These are phyloP conservation scores for Pachyuromys duprasi DNA, from an alignment of 2,797 vertebrate species.

Conservation along the genomic window DNA sequence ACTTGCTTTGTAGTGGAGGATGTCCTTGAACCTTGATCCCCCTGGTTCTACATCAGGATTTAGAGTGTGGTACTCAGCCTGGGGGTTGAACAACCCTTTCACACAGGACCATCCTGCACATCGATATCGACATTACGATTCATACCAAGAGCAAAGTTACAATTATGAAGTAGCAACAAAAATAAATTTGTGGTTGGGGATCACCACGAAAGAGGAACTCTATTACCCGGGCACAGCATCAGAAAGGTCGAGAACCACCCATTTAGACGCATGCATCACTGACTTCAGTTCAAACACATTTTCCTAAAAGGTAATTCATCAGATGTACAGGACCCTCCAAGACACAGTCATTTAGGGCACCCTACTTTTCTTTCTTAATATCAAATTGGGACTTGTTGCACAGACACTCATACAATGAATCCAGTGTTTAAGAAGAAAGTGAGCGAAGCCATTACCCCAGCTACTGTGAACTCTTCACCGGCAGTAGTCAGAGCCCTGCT, in stretches of 20 bases:
- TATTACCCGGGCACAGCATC: not conserved
- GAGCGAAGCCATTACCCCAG: not conserved
- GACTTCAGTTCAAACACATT: not conserved
- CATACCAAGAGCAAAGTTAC: not conserved
- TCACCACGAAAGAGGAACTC: not conserved
- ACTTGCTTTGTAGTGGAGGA: not conserved
- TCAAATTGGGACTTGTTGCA: not conserved
- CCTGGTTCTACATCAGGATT: not conserved
- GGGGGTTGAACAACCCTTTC: not conserved
- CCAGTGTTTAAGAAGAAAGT: not conserved
- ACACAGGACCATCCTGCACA: not conserved
- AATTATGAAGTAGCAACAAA: not conserved
- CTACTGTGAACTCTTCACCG: not conserved
- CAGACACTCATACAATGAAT: not conserved
- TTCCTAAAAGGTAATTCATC: constrained; percentile 24
- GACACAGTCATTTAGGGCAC: not conserved
- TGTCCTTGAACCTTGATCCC: not conserved
- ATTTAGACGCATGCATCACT: not conserved
- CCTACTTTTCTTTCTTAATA: constrained; percentile 21
- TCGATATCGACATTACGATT: not conserved
- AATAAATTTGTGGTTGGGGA: not conserved
- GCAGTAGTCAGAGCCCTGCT: not conserved
- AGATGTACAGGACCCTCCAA: not conserved
- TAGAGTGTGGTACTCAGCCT: not conserved
- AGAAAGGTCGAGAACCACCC: not conserved